Conservation (phyloP, 1,140 invertebrate genomes). For the Stratiolaelaps scimitus region DNA sequence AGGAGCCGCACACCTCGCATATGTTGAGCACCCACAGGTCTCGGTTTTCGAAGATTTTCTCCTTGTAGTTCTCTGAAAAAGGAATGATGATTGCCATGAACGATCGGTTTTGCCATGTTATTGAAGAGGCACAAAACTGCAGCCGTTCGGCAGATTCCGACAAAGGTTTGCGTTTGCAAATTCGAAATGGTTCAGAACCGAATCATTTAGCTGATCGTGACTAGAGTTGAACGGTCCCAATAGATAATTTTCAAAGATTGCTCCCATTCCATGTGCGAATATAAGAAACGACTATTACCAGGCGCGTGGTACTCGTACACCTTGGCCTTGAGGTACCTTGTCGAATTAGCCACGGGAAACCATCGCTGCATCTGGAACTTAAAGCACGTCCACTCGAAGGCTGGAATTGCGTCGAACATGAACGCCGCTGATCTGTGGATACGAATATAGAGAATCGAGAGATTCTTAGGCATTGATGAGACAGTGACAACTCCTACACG, state of each 20-base stretch:
- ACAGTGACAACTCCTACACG: too few relatives aligned
- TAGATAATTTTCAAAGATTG: too few relatives aligned
- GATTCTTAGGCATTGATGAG: too few relatives aligned
- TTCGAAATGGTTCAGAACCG: too few relatives aligned
- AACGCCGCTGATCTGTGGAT: constrained; percentile 35
- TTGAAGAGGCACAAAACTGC: too few relatives aligned
- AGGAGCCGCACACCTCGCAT: constrained; percentile 53
- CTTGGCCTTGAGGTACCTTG: constrained; percentile 42
- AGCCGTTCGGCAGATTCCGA: too few relatives aligned
- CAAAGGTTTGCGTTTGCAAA: too few relatives aligned
- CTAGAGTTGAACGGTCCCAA: too few relatives aligned
- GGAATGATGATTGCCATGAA: constrained; percentile 29
- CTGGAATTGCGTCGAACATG: constrained; percentile 38
- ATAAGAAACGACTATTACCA: constrained; percentile 38
- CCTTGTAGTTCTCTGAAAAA: constrained; percentile 48
- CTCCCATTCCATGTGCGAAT: not conserved
- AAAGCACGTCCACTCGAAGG: constrained; percentile 43
- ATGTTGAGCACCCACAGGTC: constrained; percentile 48
- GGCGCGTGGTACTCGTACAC: constrained; percentile 47
- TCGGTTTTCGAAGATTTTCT: constrained; percentile 47
- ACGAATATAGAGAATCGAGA: constrained; percentile 11
- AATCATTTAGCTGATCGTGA: too few relatives aligned
- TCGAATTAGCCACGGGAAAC: constrained; percentile 45
- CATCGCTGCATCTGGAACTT: constrained; percentile 42
- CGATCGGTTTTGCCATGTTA: not conserved